Conservation (phyloP, 1,140 invertebrate species). For the Odontomachus brunneus region DNA sequence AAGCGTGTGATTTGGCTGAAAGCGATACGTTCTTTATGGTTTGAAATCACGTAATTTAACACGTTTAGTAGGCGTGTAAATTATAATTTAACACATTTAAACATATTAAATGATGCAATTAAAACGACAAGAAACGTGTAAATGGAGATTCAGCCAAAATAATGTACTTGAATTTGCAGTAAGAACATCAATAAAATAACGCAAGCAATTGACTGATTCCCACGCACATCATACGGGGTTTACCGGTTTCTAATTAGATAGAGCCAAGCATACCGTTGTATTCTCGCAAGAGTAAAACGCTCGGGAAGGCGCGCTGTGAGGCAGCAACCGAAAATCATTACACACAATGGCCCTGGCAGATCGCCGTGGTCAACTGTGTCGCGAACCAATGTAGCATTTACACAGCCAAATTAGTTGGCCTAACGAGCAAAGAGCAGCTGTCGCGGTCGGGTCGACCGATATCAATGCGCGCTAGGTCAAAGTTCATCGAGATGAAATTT, state of each 20-base stretch:
- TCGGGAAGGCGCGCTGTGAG: conserved; percentile 2
- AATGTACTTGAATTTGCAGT: no score
- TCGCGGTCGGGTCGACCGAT: conserved; percentile 14
- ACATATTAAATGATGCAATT: no score
- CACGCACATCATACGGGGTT: no score
- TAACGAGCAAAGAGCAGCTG: conserved; percentile 39
- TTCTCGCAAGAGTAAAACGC: background rate
- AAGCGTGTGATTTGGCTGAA: no score
- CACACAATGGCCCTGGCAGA: conserved; percentile 34
- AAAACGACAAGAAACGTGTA: no score
- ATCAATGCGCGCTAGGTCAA: background rate
- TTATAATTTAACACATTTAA: no score
- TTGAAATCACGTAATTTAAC: no score
- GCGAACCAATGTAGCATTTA: conserved; percentile 56
- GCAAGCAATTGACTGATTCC: conserved; percentile 3
- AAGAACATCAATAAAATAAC: background rate
- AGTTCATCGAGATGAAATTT: conserved; percentile 41
- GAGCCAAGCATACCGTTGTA: background rate
- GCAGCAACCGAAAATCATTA: conserved; percentile 18
- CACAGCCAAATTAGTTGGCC: conserved; percentile 59
- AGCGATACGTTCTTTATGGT: no score
- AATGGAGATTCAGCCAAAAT: no score
- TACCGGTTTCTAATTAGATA: conserved; percentile 3
- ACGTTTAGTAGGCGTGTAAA: no score
- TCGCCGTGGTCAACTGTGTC: conserved; percentile 31